phyloP scores from a whole-genome alignment of 1,140 invertebrate species.

The Andricus grossulariae region DNA sequence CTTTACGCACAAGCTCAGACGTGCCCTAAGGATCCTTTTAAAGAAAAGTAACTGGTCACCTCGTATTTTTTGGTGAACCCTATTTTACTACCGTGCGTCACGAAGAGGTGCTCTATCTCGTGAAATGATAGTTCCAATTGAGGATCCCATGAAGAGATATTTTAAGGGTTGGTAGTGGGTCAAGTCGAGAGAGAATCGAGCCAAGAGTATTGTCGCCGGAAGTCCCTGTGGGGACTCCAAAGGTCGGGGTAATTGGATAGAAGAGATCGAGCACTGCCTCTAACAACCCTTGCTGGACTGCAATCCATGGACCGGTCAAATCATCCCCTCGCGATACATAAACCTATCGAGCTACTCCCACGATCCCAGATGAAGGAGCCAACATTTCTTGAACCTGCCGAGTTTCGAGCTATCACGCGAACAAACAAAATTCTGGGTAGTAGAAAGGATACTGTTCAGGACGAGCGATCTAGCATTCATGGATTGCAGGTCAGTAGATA shows the following conservation, averaged over 20 bases:
- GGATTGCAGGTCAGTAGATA: too few species aligned
- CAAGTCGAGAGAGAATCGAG: slow-evolving; percentile 49
- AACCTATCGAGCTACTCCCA: slow-evolving; percentile 50
- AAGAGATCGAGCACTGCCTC: slow-evolving; percentile 59
- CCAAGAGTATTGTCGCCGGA: slow-evolving; percentile 67
- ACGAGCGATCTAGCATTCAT: not conserved
- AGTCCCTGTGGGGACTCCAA: slow-evolving; percentile 63
- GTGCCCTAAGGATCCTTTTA: not conserved
- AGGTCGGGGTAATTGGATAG: slow-evolving; percentile 71
- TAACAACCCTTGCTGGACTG: slow-evolving; percentile 37
- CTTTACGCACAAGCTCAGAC: not conserved
- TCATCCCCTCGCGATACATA: slow-evolving; percentile 40
- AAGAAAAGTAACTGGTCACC: not conserved
- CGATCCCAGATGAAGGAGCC: slow-evolving; percentile 11
- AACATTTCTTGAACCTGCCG: slow-evolving; percentile 17
- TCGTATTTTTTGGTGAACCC: not conserved
- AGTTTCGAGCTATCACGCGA: slow-evolving; percentile 39
- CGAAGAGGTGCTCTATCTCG: not conserved
- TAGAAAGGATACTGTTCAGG: not conserved
- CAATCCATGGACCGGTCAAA: slow-evolving; percentile 18
- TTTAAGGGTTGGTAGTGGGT: slow-evolving; percentile 52
- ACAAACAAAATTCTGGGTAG: not conserved
- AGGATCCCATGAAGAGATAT: slow-evolving; percentile 55
- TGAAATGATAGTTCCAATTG: slow-evolving; percentile 38
- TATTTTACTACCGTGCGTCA: not conserved